Evolutionary conservation across 2,797 vertebrate species (phyloP).

Genomic region (Lepilemur ruficaudatus): DNA sequence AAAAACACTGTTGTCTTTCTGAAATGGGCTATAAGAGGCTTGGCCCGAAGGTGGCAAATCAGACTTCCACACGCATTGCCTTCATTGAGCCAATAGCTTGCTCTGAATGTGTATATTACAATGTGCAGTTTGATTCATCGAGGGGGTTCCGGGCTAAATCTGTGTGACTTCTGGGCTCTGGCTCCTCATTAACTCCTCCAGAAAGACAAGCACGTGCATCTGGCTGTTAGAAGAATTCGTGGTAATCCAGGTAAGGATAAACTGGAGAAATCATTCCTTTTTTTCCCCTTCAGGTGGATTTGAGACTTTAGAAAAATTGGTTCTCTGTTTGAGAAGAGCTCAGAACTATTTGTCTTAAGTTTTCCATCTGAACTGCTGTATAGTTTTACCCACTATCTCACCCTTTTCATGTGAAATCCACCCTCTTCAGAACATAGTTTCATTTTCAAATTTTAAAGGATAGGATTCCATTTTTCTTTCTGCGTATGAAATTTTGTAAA

Average conservation of each 20-base stretch:
- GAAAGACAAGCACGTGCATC: neutral
- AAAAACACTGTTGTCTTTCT: neutral
- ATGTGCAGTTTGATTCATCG: slow-evolving; percentile 28
- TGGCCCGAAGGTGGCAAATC: slow-evolving; percentile 52
- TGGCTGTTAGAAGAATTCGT: neutral
- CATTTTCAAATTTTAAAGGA: slow-evolving; percentile 48
- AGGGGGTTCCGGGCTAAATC: slow-evolving; percentile 3
- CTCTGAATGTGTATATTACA: neutral
- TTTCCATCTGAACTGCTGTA: neutral
- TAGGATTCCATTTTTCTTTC: neutral
- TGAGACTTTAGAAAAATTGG: neutral
- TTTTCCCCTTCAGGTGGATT: neutral
- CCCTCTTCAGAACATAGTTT: slow-evolving; percentile 29
- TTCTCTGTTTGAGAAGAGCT: neutral
- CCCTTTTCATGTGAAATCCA: neutral
- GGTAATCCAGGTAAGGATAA: slow-evolving; percentile 28
- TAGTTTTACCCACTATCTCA: neutral
- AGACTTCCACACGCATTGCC: slow-evolving; percentile 33
- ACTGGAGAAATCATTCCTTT: neutral
- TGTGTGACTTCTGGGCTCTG: neutral
- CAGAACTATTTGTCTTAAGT: neutral
- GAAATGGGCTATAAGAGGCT: slow-evolving; percentile 49
- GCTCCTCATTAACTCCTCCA: neutral
- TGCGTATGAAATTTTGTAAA: neutral
- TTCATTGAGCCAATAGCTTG: slow-evolving; percentile 20